Percentiles rank a stretch among this genome's conserved stretches.
phyloP scores from a whole-genome alignment of 1,140 invertebrate genomes.

The Procambarus virginalis region DNA sequence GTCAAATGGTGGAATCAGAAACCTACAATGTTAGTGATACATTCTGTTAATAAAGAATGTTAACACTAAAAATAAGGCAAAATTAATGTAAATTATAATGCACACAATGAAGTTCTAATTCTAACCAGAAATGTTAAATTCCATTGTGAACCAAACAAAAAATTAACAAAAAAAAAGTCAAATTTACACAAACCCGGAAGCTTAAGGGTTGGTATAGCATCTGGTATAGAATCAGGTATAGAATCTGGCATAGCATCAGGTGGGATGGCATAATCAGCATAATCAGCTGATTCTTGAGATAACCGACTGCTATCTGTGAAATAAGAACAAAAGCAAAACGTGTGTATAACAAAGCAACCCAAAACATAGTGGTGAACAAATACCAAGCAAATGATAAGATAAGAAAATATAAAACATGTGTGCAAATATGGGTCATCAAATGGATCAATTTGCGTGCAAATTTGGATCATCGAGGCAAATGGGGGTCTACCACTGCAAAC shows the following conservation, averaged over 20 bases:
- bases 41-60: not conserved
- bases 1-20: not conserved
- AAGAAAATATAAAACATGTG: not conserved
- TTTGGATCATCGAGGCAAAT: too few relatives aligned
- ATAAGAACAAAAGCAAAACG: constrained; percentile 37
- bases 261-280: constrained; percentile 64
- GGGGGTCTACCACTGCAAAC: too few relatives aligned
- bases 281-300: constrained; percentile 58
- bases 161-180: constrained; percentile 10
- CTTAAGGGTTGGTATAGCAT: constrained; percentile 48
- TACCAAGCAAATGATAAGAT: not conserved
- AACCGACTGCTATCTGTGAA: constrained; percentile 58
- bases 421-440: not conserved
- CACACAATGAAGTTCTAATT: not conserved
- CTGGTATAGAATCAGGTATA: constrained; percentile 48
- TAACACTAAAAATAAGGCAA: not conserved
- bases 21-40: not conserved
- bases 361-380: constrained; percentile 7
- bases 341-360: not conserved
- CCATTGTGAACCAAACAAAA: not conserved
- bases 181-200: constrained; percentile 42
- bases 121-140: not conserved
- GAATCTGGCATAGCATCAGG: constrained; percentile 62
- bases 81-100: not conserved
- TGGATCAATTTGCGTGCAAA: too few relatives aligned